phyloP scores from a whole-genome alignment of 1,140 invertebrate species.

The Heterodera schachtii region DNA sequence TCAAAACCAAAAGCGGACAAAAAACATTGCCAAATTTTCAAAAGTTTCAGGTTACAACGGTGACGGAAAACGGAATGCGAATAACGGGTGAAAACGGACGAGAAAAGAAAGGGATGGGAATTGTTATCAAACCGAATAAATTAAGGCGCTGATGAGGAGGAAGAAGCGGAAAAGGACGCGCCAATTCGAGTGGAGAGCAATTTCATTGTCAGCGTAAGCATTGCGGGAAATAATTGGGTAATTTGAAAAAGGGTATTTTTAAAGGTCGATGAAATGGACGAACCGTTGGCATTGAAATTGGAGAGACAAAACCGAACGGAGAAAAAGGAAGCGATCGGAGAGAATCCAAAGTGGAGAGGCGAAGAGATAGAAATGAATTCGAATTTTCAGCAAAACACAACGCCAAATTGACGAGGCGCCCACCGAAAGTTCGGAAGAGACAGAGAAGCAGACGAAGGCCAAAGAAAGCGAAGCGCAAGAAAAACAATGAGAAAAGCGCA shows the following conservation, averaged over 20 bases:
- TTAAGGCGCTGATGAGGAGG: conserved; percentile 21
- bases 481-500: background rate
- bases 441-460: background rate
- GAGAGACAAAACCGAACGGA: background rate
- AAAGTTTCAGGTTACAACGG: conserved; percentile 24
- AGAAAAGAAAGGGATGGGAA: background rate
- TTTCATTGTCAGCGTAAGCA: conserved; percentile 27
- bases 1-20: no score
- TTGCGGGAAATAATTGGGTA: background rate
- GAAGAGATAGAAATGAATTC: background rate
- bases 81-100: conserved; percentile 18
- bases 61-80: conserved; percentile 20
- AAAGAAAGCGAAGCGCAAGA: background rate
- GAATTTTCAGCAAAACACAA: background rate
- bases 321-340: background rate
- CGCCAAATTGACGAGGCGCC: background rate
- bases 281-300: conserved; percentile 16
- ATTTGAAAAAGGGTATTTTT: no score
- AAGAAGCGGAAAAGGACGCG: conserved; percentile 4
- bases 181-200: conserved; percentile 20
- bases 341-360: background rate
- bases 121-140: background rate
- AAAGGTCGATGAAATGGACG: conserved; percentile 25
- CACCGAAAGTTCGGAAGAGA: background rate
- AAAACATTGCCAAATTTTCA: no score